Conservation (phyloP, 1,140 invertebrate species). For the Drosophila baimaii region DNA sequence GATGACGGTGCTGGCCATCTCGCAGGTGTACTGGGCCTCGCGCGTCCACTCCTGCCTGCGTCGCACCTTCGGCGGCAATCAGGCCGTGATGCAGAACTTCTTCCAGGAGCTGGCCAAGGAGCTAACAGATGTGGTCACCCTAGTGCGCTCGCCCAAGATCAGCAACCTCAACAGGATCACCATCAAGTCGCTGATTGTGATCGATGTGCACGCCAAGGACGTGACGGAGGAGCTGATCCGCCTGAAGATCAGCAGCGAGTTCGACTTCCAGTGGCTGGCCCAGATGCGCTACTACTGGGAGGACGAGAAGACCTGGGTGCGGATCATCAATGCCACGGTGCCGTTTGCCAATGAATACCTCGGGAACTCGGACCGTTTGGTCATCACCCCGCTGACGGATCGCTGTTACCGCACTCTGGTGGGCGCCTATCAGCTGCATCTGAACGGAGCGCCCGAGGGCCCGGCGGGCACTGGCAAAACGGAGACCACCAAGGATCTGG, state of each 20-base stretch:
- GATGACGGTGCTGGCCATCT: constrained; percentile 94
- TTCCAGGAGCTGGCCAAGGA: constrained; percentile 86
- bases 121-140: constrained; percentile 87
- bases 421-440: constrained; percentile 93
- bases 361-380: constrained; percentile 90
- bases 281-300: constrained; percentile 97
- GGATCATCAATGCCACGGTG: constrained; percentile 94
- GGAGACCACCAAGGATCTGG: constrained; percentile 95
- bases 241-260: constrained; percentile 89
- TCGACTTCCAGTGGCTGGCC: constrained; percentile 96
- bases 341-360: constrained; percentile 96
- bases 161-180: constrained; percentile 90
- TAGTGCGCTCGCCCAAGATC: constrained; percentile 86
- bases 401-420: constrained; percentile 94
- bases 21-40: constrained; percentile 95
- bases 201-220: constrained; percentile 96
- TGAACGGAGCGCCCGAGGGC: constrained; percentile 95
- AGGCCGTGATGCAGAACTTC: constrained; percentile 86
- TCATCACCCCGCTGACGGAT: constrained; percentile 93
- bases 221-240: constrained; percentile 91
- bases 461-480: constrained; percentile 96
- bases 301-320: constrained; percentile 90
- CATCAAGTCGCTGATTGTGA: constrained; percentile 93
- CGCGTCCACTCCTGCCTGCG: constrained; percentile 90
- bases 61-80: constrained; percentile 85